Conservation (phyloP, 2,888 invertebrate genomes). For the Nephrotoma appendiculata region DNA sequence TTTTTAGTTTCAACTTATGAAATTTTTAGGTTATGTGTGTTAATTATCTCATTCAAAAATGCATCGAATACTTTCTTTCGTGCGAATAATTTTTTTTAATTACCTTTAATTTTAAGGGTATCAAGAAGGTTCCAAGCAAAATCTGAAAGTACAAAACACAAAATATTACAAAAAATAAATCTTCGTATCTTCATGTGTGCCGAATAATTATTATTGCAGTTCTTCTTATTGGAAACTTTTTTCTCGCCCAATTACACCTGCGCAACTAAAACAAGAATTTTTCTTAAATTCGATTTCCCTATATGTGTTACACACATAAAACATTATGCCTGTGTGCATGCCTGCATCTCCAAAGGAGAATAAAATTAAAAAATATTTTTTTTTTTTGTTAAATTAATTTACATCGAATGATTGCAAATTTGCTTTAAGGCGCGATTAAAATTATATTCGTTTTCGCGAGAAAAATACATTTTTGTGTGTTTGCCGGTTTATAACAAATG, state of each 20-base stretch:
- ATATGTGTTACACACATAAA: no score
- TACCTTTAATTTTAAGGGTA: no score
- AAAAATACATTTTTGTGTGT: neutral
- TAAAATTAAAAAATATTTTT: neutral
- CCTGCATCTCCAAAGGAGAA: neutral
- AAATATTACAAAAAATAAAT: no score
- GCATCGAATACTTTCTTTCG: no score
- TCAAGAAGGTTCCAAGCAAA: no score
- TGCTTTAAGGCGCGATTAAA: neutral
- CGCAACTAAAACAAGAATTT: neutral
- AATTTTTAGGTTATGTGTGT: no score
- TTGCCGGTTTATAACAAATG: neutral
- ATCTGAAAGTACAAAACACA: no score
- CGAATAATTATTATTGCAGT: neutral
- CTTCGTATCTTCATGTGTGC: neutral
- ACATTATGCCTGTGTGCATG: neutral
- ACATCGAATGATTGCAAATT: constrained; percentile 1
- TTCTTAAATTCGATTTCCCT: neutral
- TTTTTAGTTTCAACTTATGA: no score
- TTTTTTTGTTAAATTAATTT: constrained; percentile 2
- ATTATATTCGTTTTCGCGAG: neutral
- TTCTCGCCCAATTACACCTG: neutral
- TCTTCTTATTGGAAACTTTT: neutral
- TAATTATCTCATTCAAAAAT: no score
- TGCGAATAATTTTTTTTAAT: no score